Conservation (phyloP, 2,113 vertebrate species). For the Labeo catla region DNA sequence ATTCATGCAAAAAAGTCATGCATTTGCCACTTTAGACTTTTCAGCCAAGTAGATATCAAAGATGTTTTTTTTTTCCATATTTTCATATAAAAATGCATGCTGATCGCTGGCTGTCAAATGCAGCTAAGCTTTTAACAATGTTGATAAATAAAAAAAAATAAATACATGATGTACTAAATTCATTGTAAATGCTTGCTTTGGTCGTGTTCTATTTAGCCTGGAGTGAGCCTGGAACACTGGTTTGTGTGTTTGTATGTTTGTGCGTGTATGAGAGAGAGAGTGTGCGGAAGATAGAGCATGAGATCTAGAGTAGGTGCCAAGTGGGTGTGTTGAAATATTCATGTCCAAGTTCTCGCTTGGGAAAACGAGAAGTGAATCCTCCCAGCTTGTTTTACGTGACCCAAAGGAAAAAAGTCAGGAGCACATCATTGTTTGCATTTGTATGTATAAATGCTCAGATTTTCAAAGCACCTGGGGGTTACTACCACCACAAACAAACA, state of each 20-base stretch:
- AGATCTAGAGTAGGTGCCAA: slow-evolving; percentile 23
- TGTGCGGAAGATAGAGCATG: not conserved
- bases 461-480: slow-evolving; percentile 31
- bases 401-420: slow-evolving; percentile 35
- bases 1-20: too few species aligned
- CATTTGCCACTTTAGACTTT: not conserved
- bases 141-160: not conserved
- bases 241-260: not conserved
- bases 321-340: slow-evolving; percentile 46
- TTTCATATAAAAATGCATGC: not conserved
- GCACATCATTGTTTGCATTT: slow-evolving; percentile 41
- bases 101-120: not conserved
- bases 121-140: not conserved
- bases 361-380: slow-evolving; percentile 23
- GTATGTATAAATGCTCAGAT: slow-evolving; percentile 37
- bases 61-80: not conserved
- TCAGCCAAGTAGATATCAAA: not conserved
- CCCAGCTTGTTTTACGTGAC: slow-evolving; percentile 40
- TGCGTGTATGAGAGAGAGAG: not conserved
- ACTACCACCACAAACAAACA: slow-evolving; percentile 15
- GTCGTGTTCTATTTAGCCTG: not conserved
- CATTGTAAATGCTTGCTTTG: not conserved
- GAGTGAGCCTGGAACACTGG: not conserved
- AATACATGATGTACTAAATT: not conserved
- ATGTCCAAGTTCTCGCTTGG: slow-evolving; percentile 39